Evolutionary conservation across 2,888 invertebrate genomes (phyloP).

Genomic region (Sialis lutaria): DNA sequence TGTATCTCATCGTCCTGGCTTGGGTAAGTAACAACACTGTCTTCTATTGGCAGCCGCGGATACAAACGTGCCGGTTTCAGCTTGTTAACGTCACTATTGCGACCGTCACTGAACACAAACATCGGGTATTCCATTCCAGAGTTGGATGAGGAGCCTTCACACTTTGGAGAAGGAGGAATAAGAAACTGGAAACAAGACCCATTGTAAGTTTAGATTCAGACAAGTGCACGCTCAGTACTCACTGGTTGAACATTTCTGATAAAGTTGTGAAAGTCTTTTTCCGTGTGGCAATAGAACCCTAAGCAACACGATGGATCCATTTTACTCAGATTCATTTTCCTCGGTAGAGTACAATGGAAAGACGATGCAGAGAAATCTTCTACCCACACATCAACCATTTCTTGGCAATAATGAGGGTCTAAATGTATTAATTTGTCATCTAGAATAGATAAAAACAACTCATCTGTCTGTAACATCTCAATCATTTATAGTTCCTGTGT

Average conservation of each 20-base stretch:
- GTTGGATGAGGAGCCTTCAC: slow-evolving; percentile 10
- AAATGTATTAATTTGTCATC: slow-evolving; percentile 82
- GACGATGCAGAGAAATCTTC: slow-evolving; percentile 58
- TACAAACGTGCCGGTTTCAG: slow-evolving; percentile 13
- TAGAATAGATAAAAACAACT: slow-evolving; percentile 16
- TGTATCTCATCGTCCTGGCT: slow-evolving; percentile 40
- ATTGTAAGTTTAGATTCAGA: not conserved
- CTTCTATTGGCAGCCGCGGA: slow-evolving; percentile 18
- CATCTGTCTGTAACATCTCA: not conserved
- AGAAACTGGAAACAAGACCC: slow-evolving; percentile 25
- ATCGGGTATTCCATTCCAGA: slow-evolving; percentile 55
- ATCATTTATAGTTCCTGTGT: not conserved
- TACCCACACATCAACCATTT: slow-evolving; percentile 70
- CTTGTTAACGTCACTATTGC: slow-evolving; percentile 32
- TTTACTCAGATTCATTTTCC: slow-evolving; percentile 67
- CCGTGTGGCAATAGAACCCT: slow-evolving; percentile 69
- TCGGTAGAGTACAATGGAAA: slow-evolving; percentile 74
- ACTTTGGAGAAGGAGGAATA: slow-evolving; percentile 23
- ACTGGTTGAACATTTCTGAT: slow-evolving; percentile 49
- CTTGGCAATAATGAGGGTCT: slow-evolving; percentile 90
- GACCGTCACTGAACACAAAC: slow-evolving; percentile 64
- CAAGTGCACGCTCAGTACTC: slow-evolving; percentile 13
- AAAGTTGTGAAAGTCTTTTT: slow-evolving; percentile 60
- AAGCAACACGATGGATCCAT: slow-evolving; percentile 89
- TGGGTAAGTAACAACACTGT: slow-evolving; percentile 12